phyloP scores from a whole-genome alignment of 2,113 vertebrate species.

The Halcyon senegalensis region DNA sequence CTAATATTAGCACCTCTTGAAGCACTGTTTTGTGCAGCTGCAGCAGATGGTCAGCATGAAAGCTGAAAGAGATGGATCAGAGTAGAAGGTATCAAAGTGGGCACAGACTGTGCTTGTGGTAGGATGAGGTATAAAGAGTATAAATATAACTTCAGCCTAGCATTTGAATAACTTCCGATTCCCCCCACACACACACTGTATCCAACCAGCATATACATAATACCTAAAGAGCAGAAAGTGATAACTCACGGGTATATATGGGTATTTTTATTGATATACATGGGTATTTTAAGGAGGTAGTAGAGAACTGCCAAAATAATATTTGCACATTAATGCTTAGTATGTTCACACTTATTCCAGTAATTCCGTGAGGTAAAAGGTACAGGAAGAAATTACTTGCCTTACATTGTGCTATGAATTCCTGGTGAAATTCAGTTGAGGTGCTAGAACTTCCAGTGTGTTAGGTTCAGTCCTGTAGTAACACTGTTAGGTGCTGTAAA shows the following conservation, averaged over 20 bases:
- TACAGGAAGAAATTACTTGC: background rate
- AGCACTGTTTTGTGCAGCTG: background rate
- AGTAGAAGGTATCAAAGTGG: slow-evolving; percentile 17
- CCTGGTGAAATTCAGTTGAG: background rate
- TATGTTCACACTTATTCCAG: background rate
- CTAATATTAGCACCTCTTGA: background rate
- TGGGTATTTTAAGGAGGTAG: background rate
- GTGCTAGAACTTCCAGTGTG: background rate
- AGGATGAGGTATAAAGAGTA: background rate
- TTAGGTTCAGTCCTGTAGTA: background rate
- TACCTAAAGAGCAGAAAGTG: background rate
- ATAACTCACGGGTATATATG: background rate
- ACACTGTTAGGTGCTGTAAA: background rate
- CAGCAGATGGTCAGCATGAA: slow-evolving; percentile 33
- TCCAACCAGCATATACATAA: background rate
- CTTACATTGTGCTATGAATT: background rate
- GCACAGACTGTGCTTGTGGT: background rate
- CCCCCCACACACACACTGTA: background rate
- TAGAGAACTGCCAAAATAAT: background rate
- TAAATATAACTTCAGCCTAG: slow-evolving; percentile 8
- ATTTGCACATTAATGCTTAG: background rate
- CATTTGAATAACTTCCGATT: background rate
- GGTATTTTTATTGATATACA: background rate
- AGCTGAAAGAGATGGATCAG: background rate
- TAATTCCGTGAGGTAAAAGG: background rate